phyloP scores from a whole-genome alignment of 2,888 invertebrate genomes.

The Netelia melanura region DNA sequence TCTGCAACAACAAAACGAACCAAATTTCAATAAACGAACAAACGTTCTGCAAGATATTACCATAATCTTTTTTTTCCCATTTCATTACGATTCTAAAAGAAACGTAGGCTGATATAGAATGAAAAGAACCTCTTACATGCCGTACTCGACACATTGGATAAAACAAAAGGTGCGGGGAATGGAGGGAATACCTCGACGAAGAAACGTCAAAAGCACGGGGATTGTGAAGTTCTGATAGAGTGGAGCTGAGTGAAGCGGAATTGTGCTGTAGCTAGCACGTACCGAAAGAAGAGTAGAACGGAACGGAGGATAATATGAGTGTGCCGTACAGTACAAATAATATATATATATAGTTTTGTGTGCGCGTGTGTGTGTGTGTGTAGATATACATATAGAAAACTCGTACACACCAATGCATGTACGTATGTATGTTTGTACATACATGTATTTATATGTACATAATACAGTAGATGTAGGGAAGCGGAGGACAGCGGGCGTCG shows the following conservation, averaged over 20 bases:
- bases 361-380: constrained; percentile 30
- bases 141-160: constrained; percentile 34
- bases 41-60: constrained; percentile 8
- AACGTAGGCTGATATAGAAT: not conserved
- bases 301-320: constrained; percentile 58
- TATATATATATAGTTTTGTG: constrained; percentile 38
- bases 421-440: constrained; percentile 11
- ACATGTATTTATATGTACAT: constrained; percentile 34
- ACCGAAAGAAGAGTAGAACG: constrained; percentile 51
- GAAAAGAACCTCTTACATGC: constrained; percentile 30
- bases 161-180: constrained; percentile 42
- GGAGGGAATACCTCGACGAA: constrained; percentile 65
- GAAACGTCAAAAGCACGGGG: constrained; percentile 63
- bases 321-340: constrained; percentile 44
- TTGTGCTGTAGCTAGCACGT: constrained; percentile 60
- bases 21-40: constrained; percentile 29
- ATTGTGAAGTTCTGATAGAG: constrained; percentile 63
- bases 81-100: too few species aligned
- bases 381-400: constrained; percentile 18
- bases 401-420: constrained; percentile 28
- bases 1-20: constrained; percentile 82
- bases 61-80: too few species aligned
- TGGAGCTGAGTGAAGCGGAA: constrained; percentile 61
- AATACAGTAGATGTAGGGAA: constrained; percentile 67
- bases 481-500: constrained; percentile 79